Conservation (phyloP, 2,113 vertebrate species). For the Anas platyrhynchos region DNA sequence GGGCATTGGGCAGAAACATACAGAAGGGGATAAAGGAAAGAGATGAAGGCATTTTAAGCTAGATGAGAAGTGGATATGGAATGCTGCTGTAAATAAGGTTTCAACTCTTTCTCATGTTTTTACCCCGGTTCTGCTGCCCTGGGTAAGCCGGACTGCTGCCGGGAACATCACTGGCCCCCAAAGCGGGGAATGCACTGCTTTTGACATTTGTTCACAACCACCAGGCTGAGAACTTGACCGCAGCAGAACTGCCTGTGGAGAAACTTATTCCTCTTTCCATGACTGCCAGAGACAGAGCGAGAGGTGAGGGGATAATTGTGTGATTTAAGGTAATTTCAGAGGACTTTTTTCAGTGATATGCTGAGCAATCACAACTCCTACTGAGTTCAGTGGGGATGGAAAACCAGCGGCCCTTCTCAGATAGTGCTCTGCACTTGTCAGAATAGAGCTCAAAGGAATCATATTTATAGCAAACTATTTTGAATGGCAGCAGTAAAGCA, state of each 20-base stretch:
- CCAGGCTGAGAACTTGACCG: background rate
- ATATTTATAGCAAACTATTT: conserved; percentile 61
- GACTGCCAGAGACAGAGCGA: background rate
- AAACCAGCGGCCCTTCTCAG: conserved; percentile 38
- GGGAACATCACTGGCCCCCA: background rate
- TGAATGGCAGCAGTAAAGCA: conserved; percentile 65
- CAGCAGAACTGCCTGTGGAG: background rate
- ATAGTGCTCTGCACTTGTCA: conserved; percentile 23
- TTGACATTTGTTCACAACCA: background rate
- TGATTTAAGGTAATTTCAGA: conserved; percentile 62
- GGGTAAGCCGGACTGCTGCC: background rate
- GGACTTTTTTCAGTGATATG: conserved; percentile 11
- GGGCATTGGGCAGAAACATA: background rate
- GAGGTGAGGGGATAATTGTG: conserved; percentile 53
- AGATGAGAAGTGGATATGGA: background rate
- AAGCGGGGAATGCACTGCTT: background rate
- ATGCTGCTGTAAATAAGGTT: background rate
- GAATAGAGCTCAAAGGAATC: conserved; percentile 54
- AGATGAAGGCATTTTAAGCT: background rate
- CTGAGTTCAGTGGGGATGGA: conserved; percentile 36
- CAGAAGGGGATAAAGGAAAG: background rate
- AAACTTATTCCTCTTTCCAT: background rate
- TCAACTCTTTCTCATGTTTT: background rate
- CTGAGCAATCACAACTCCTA: conserved; percentile 51
- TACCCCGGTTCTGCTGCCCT: accelerated